Percentiles rank a stretch among this genome's conserved stretches.
These are phyloP conservation scores for Tetragonula clypearis DNA, from an alignment of 1,140 invertebrate species.

Conservation along the genomic window DNA sequence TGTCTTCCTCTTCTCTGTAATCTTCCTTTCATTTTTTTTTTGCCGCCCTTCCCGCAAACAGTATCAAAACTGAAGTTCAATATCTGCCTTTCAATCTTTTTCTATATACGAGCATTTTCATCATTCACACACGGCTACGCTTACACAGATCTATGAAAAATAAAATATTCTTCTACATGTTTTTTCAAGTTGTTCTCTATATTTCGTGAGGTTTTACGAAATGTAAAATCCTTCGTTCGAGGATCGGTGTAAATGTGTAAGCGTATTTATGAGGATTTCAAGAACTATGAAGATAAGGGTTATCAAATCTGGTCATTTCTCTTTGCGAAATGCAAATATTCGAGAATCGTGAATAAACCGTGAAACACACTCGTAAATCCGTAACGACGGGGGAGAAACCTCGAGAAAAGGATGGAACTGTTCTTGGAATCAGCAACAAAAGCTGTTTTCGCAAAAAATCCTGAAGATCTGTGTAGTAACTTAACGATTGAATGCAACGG, in stretches of 20 bases:
- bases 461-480: not conserved
- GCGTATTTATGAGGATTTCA: not conserved
- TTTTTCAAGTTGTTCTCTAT: not conserved
- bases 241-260: too few relatives aligned
- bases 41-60: not conserved
- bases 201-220: not conserved
- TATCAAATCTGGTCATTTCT: not conserved
- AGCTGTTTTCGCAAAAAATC: conserved; percentile 25
- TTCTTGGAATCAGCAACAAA: conserved; percentile 38
- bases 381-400: not conserved
- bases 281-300: not conserved
- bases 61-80: not conserved
- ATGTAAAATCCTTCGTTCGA: too few relatives aligned
- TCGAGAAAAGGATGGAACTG: not conserved
- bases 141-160: not conserved
- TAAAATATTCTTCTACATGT: not conserved
- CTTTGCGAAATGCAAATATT: not conserved
- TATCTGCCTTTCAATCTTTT: not conserved
- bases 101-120: not conserved
- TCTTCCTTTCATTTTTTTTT: conserved; percentile 37
- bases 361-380: conserved; percentile 34
- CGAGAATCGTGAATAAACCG: conserved; percentile 34
- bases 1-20: conserved; percentile 14
- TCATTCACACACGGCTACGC: not conserved
- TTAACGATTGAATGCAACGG: conserved; percentile 49